phyloP scores from a whole-genome alignment of 2,797 vertebrate genomes.

The Centroberyx gerrardi region DNA sequence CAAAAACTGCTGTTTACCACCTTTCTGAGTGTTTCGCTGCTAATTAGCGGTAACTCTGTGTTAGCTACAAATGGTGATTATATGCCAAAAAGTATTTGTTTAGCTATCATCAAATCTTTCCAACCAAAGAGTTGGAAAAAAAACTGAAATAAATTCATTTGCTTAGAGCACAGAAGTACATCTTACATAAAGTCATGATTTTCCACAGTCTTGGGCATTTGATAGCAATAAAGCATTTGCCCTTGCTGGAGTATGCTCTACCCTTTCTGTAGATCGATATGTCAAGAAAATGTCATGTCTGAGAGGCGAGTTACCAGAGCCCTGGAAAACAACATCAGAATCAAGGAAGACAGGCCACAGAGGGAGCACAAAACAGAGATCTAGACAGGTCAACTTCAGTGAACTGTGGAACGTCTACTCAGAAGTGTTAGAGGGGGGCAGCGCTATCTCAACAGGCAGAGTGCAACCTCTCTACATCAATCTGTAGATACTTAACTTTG shows the following conservation, averaged over 20 bases:
- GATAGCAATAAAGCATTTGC: conserved; percentile 68
- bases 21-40: not conserved
- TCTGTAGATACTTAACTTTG: conserved; percentile 62
- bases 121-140: not conserved
- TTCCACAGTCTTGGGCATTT: conserved; percentile 50
- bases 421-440: conserved; percentile 48
- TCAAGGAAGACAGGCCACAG: conserved; percentile 56
- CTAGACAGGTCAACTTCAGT: conserved; percentile 51
- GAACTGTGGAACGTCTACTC: conserved; percentile 64
- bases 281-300: conserved; percentile 84
- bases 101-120: conserved; percentile 18
- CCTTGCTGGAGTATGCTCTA: conserved; percentile 61
- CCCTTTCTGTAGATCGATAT: conserved; percentile 80
- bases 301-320: conserved; percentile 73
- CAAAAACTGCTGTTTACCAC: not conserved
- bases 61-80: conserved; percentile 1
- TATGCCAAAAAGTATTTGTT: not conserved
- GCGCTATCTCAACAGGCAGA: conserved; percentile 55
- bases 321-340: conserved; percentile 79
- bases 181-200: conserved; percentile 34
- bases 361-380: conserved; percentile 48
- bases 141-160: not conserved
- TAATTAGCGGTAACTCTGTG: not conserved
- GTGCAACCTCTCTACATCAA: conserved; percentile 70
- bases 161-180: conserved; percentile 19